Evolutionary conservation across 2,797 vertebrate genomes (phyloP), one percentile per base, ranked within the genome.

Genomic region (Oceanodroma leucorhoa): DNA sequence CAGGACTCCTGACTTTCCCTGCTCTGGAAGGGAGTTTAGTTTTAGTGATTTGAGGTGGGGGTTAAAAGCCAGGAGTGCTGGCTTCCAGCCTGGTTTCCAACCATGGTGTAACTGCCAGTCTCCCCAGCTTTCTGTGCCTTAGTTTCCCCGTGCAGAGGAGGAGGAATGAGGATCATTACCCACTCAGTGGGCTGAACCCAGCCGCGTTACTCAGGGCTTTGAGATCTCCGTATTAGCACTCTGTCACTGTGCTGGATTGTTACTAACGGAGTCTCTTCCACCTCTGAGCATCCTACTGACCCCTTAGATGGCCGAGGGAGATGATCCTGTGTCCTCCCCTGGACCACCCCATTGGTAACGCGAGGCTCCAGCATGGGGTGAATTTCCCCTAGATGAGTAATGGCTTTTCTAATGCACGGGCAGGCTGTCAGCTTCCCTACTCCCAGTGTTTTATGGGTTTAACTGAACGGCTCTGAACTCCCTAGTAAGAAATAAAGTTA

Each of bases 401-500:
- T 98, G 98, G 98, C 97, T 97, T 97, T 98, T 98, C 97, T 98
- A 98, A 97, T 98, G 98, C 98, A 98, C 87, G 98, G 98, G 98
- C 98, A 98, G 97, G 98, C 98, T 99, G 99, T 99, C 98, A 98
- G 98, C 97, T 97, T 95, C 97, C 96, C 94, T 97, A 97, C 97
- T 97, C 96, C 95, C 94, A 92, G 94, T 98, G 99, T 98, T 99
- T 99, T 99, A 99, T 99, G 98, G 98, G 98, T 98, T 97, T 98
- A 98, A 99, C 99, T 98, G 98, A 99, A 99, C 98, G 98, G 98
- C 98, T 99, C 98, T 99, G 99, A 99, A 99, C 99, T 99, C 99
- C 99, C 99, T 98, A 98, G 98, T 99, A 99, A 99, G 99, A 99
- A 99, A 99, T 99, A 99, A 99, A 99, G 99, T 99, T 98, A 98